A percentile compares a stretch with the other conserved stretches of the same genome.
phyloP scores from a whole-genome alignment of 1,140 invertebrate species.

The Drosophila eugracilis region DNA sequence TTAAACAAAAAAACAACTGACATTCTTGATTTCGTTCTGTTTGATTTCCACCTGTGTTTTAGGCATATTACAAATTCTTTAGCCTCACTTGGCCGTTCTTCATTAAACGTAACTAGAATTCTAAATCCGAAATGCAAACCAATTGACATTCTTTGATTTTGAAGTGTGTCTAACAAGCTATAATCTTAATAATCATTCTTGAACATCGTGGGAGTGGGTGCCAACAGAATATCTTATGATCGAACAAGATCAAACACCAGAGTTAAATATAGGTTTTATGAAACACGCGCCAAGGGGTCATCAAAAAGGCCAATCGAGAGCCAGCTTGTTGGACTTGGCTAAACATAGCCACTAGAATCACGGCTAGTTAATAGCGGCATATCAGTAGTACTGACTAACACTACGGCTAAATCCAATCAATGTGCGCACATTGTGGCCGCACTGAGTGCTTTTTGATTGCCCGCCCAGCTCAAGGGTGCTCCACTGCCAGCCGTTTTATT shows the following conservation, averaged over 20 bases:
- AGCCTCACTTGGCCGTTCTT: neutral
- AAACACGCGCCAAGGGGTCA: conserved; percentile 25
- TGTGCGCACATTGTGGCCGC: conserved; percentile 14
- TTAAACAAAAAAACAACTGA: neutral
- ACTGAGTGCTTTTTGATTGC: conserved; percentile 65
- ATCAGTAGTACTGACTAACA: conserved; percentile 27
- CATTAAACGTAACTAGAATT: neutral
- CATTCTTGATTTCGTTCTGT: neutral
- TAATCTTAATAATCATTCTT: neutral
- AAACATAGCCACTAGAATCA: conserved; percentile 22
- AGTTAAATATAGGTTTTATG: conserved; percentile 42
- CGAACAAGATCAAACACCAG: conserved; percentile 5
- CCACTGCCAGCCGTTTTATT: conserved; percentile 35
- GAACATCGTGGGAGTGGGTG: conserved; percentile 3
- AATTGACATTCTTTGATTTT: neutral
- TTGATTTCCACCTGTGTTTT: neutral
- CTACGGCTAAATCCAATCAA: conserved; percentile 45
- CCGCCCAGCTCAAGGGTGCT: conserved; percentile 60
- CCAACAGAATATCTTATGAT: conserved; percentile 15
- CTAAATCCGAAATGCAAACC: neutral
- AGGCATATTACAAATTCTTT: neutral
- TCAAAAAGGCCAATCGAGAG: conserved; percentile 65
- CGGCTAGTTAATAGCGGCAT: conserved; percentile 21
- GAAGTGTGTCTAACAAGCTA: neutral
- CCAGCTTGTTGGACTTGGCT: conserved; percentile 46